phyloP scores from a whole-genome alignment of 1,140 invertebrate genomes.

The Eurosta solidaginis region DNA sequence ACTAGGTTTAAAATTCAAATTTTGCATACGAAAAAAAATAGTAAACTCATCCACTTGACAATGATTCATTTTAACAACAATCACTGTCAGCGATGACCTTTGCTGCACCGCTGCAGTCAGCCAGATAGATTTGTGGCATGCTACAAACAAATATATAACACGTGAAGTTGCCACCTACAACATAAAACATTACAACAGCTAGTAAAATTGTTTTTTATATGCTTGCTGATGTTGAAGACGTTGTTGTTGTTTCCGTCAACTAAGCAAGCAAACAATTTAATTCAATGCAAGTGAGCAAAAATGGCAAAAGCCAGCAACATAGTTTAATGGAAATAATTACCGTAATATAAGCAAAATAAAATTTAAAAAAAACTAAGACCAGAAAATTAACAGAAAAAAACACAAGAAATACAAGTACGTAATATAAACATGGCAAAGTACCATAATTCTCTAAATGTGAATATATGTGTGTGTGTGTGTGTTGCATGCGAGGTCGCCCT shows the following conservation, averaged over 20 bases:
- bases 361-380: not conserved
- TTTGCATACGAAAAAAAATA: not conserved
- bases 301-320: constrained; percentile 10
- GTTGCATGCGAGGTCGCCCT: not conserved
- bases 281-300: constrained; percentile 12
- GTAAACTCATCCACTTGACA: not conserved
- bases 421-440: not conserved
- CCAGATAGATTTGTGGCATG: not conserved
- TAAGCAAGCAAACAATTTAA: constrained; percentile 31
- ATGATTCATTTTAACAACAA: not conserved
- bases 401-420: not conserved
- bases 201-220: not conserved
- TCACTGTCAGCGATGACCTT: not conserved
- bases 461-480: no score
- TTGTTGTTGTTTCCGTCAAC: not conserved
- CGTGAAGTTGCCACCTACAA: constrained; percentile 20
- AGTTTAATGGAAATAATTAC: not conserved
- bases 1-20: no score
- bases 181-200: not conserved
- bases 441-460: no score
- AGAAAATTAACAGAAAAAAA: not conserved
- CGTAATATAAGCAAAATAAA: not conserved
- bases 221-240: not conserved
- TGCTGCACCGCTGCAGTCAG: not conserved
- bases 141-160: not conserved